Base-by-base conservation (phyloP, 2,113 vertebrate genomes). In the Corythaixoides concolor region DNA sequence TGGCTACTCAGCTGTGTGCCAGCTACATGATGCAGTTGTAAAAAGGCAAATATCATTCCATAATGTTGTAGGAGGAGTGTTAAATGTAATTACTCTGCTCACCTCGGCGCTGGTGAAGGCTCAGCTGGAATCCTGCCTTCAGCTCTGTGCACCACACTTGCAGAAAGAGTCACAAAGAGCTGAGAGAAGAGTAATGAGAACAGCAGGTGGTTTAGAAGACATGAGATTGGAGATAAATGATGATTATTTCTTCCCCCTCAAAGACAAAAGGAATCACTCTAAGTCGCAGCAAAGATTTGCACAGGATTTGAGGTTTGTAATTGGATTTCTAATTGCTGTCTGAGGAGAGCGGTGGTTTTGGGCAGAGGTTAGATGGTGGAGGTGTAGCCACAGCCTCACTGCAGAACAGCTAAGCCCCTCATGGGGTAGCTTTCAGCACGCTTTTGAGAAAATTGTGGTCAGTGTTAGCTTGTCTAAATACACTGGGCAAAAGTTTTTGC, bases 81-180 rank as follows among this genome's bases (percentile, higher is more conserved):
- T 83, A 90, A 76, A 64, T 94, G 43, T 87, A 94, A 93, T 93
- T 92, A 78, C 32, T 82, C 53, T 56, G 45, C 84, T 87, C 56
- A 89, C 89, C 87, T 89, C 26, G 0, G 17, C 49, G 91, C 62
- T 95, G 77, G 39, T 87, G 81, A 93, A 82, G 52, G 52, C 87
- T 72, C 77, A 91, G 73, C 81, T 96, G 91, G 93, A 96, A 85
- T 88, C 39, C 39, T 52, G 60, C 84, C 74, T 85, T 82, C 74
- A 75, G 84, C 62, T 85, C 49, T 39, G 85, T 58, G 73, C 30
- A 72, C 58, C 7, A 23, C 27, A 16, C 43, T 87, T 89, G 52
- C 81, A 84, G 63, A 72, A 87, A 30, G 58, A 77, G 15, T 83
- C 83, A 72, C 53, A 75, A 78, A 69, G 47, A 84, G 60, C 66